Conservation (phyloP, 2,888 invertebrate species). For the Metellina segmentata region DNA sequence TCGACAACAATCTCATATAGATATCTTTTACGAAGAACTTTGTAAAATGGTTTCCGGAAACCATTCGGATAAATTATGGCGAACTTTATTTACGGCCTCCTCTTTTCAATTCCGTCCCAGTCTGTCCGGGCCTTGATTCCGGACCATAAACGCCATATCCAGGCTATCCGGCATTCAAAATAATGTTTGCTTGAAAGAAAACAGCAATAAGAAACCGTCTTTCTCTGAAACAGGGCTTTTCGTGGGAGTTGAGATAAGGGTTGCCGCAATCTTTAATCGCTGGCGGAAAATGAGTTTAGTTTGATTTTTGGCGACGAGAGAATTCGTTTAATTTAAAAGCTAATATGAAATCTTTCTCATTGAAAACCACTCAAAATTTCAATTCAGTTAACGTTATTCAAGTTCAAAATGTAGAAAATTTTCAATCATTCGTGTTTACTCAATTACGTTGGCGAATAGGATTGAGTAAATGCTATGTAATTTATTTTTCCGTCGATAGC, state of each 20-base stretch:
- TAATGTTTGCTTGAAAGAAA: slow-evolving; percentile 71
- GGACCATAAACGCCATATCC: slow-evolving; percentile 72
- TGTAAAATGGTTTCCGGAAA: slow-evolving; percentile 63
- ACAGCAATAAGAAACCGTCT: slow-evolving; percentile 52
- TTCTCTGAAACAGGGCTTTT: slow-evolving; percentile 37
- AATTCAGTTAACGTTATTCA: not conserved
- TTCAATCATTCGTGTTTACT: not conserved
- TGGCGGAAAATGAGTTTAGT: slow-evolving; percentile 11
- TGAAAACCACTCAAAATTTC: not conserved
- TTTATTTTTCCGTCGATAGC: too few relatives aligned
- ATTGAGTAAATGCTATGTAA: too few relatives aligned
- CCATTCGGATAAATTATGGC: slow-evolving; percentile 67
- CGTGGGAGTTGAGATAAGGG: slow-evolving; percentile 33
- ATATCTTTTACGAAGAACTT: slow-evolving; percentile 47
- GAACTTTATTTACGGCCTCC: slow-evolving; percentile 61
- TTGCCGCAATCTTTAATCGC: slow-evolving; percentile 30
- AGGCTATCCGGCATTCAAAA: slow-evolving; percentile 68
- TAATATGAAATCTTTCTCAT: not conserved
- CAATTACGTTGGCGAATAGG: too few relatives aligned
- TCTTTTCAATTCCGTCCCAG: slow-evolving; percentile 65
- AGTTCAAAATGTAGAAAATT: not conserved
- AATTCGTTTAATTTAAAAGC: not conserved
- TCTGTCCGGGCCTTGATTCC: slow-evolving; percentile 65
- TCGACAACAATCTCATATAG: slow-evolving; percentile 51
- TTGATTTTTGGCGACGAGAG: slow-evolving; percentile 29